Conservation (phyloP, 2,797 vertebrate genomes). For the Pogoniulus pusillus region DNA sequence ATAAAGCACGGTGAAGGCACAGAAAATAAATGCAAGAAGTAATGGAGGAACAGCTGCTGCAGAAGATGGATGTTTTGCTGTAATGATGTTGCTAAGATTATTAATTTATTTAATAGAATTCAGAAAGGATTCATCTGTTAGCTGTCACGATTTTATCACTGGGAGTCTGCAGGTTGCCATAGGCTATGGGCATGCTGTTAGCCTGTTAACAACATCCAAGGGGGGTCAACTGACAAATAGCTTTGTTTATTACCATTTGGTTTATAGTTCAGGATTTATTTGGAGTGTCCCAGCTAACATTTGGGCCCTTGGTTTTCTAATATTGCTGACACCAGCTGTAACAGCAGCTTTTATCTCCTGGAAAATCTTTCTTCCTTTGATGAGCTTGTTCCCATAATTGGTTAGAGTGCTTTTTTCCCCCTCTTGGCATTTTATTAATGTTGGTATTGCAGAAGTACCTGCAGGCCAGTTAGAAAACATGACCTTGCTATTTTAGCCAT, state of each 20-base stretch:
- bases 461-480: not conserved
- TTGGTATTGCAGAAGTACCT: not conserved
- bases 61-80: slow-evolving; percentile 69
- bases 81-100: slow-evolving; percentile 72
- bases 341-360: slow-evolving; percentile 13
- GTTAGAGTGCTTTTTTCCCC: not conserved
- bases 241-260: slow-evolving; percentile 71
- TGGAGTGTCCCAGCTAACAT: slow-evolving; percentile 53
- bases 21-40: slow-evolving; percentile 55
- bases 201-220: slow-evolving; percentile 64
- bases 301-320: slow-evolving; percentile 36
- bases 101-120: slow-evolving; percentile 76
- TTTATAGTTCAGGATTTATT: slow-evolving; percentile 65
- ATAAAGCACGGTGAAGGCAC: not conserved
- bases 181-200: slow-evolving; percentile 61
- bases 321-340: slow-evolving; percentile 57
- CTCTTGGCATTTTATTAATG: not conserved
- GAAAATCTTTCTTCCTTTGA: slow-evolving; percentile 42
- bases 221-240: slow-evolving; percentile 70
- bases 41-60: slow-evolving; percentile 59
- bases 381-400: slow-evolving; percentile 21
- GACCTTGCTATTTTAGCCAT: not conserved
- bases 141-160: slow-evolving; percentile 68
- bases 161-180: slow-evolving; percentile 41
- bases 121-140: slow-evolving; percentile 74